phyloP scores from a whole-genome alignment of 2,888 invertebrate species.

The Parnassius mnemosyne region DNA sequence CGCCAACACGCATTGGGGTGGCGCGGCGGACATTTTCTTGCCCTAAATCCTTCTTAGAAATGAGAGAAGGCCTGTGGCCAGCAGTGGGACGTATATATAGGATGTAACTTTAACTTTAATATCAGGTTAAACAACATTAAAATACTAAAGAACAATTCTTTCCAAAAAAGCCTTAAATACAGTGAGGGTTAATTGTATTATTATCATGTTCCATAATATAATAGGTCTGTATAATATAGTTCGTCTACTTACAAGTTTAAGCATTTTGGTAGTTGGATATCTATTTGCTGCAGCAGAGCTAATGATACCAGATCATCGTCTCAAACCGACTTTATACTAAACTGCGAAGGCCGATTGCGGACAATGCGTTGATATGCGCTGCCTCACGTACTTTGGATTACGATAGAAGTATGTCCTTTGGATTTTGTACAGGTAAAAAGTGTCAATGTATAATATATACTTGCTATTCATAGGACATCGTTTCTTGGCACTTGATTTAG shows the following conservation, averaged over 20 bases:
- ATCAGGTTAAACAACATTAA: too few species aligned
- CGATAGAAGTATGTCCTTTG: constrained; percentile 32
- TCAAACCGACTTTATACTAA: constrained; percentile 46
- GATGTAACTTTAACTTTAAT: too few species aligned
- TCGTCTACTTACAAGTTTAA: constrained; percentile 43
- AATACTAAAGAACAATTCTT: too few species aligned
- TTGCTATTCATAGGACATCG: constrained; percentile 15
- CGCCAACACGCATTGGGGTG: too few species aligned
- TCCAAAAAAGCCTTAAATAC: too few species aligned
- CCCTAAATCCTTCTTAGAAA: too few species aligned
- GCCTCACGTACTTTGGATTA: constrained; percentile 40
- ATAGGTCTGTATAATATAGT: constrained; percentile 20
- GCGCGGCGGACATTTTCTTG: too few species aligned
- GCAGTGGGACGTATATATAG: too few species aligned
- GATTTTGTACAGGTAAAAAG: constrained; percentile 16
- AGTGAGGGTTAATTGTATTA: neutral
- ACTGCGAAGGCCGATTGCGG: constrained; percentile 47
- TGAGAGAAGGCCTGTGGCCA: too few species aligned
- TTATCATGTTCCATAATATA: constrained; percentile 1
- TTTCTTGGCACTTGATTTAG: neutral
- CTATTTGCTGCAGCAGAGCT: constrained; percentile 37
- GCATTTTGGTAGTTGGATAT: constrained; percentile 38
- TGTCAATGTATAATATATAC: constrained; percentile 15
- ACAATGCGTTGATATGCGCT: constrained; percentile 39
- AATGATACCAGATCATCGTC: constrained; percentile 43